Evolutionary conservation across 2,797 vertebrate species (phyloP).

Genomic region (Rhodeus uyekii): DNA sequence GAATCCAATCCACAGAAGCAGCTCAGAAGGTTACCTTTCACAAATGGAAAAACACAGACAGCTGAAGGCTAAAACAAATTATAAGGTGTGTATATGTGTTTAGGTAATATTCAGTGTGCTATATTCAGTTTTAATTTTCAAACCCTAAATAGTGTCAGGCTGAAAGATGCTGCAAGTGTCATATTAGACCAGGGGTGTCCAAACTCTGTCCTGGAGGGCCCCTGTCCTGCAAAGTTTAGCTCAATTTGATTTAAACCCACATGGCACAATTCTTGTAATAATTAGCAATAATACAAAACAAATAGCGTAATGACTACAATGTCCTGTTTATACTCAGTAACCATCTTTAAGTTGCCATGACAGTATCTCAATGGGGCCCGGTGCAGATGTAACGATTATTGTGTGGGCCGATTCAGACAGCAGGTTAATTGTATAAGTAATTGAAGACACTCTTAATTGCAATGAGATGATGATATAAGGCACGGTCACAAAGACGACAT

Average conservation of each 20-base stretch:
- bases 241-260: background rate
- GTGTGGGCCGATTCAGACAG: slow-evolving; percentile 64
- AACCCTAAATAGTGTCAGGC: too few relatives aligned
- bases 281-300: background rate
- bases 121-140: too few relatives aligned
- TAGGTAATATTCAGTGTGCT: background rate
- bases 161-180: too few relatives aligned
- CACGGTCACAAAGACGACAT: slow-evolving; percentile 67
- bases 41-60: slow-evolving; percentile 75
- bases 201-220: background rate
- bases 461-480: slow-evolving; percentile 70
- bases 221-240: too few relatives aligned
- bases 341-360: slow-evolving; percentile 39
- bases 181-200: background rate
- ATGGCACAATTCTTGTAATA: background rate
- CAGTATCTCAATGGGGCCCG: slow-evolving; percentile 64
- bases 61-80: slow-evolving; percentile 60
- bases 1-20: slow-evolving; percentile 61
- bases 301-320: background rate
- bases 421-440: slow-evolving; percentile 77
- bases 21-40: slow-evolving; percentile 76
- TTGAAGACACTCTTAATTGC: slow-evolving; percentile 78
- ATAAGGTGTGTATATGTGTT: slow-evolving; percentile 74
- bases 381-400: slow-evolving; percentile 62
- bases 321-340: background rate